Evolutionary conservation across 2,888 invertebrate species (phyloP), one percentile per base, ranked within the genome.

Genomic region (Ophioninae sp.): DNA sequence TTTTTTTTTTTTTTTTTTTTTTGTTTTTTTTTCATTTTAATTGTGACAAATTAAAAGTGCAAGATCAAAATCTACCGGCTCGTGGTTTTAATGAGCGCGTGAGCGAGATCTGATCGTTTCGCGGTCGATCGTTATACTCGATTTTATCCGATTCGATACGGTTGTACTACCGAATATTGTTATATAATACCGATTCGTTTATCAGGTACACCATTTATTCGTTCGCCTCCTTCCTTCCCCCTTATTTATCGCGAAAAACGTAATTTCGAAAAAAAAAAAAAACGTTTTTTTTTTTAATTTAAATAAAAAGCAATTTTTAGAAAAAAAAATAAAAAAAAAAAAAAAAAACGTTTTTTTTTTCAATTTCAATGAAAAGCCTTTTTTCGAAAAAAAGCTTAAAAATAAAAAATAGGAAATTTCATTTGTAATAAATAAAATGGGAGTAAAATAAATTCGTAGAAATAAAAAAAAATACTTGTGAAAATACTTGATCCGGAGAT

Each of bases 21-120:
- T 21, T 30, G n/a, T 39, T 39, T 39, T 23, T 13, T 65, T 65
- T 6, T 30, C 30, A 30, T 30, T 65, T 65, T 65, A 65, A 65
- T 65, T 65, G 37, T 39, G 64, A 65, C 64, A 39, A 65, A 65
- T 65, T 13, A 39, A 65, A 65, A 65, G 39, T 39, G 50, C 50
- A 50, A 50, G 50, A 50, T n/a, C 7, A 50, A 69, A 7, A 69
- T 56, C 13, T 62, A 1, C 69, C 17, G 7, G 30, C 17, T 69
- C 64, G 39, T 65, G 39, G 39, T 39, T 50, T 50, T 50, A 50
- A 50, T 50, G 50, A 50, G 50, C 50, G 50, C 50, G 41, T 41
- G 41, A 41, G 8, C 41, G 50, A 2, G 50, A 50, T 50, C 50
- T 50, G 13, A 50, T 59, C 59, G 59, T 21, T 21, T 21, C 21